Percentiles rank a stretch among this genome's conserved stretches.
Evolutionary conservation across 1,140 invertebrate species (phyloP).

Genomic region (Macrotrachela quadricornifera): DNA sequence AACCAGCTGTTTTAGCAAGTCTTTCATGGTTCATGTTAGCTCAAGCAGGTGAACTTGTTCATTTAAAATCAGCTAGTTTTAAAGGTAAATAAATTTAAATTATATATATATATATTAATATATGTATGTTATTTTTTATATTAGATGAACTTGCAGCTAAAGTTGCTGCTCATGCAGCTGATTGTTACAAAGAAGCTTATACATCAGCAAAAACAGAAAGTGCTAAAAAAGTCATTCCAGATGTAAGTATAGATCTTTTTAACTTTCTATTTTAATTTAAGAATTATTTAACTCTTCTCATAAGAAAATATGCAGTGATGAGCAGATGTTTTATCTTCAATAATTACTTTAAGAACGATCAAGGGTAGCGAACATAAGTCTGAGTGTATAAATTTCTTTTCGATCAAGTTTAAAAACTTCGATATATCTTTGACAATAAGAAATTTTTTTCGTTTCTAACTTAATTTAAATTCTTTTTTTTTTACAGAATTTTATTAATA

Average conservation of each 20-base stretch:
- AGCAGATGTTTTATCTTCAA: too few species aligned
- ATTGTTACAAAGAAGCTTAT: constrained; percentile 69
- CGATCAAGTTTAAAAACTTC: too few species aligned
- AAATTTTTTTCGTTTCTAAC: too few species aligned
- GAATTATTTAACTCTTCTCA: too few species aligned
- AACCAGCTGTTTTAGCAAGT: constrained; percentile 61
- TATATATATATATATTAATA: too few species aligned
- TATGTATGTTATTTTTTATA: too few species aligned
- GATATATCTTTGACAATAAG: too few species aligned
- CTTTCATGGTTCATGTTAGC: constrained; percentile 73
- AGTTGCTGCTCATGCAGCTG: constrained; percentile 69
- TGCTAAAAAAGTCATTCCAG: background rate
- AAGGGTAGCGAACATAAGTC: too few species aligned
- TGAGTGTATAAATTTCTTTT: too few species aligned
- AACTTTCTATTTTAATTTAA: too few species aligned
- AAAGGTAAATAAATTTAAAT: constrained; percentile 11
- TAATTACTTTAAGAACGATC: too few species aligned
- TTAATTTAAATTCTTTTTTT: background rate
- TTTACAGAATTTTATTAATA: constrained; percentile 32
- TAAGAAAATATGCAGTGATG: too few species aligned
- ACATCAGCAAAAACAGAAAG: constrained; percentile 72
- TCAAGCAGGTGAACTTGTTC: constrained; percentile 90
- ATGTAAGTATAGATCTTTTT: background rate
- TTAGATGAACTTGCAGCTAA: constrained; percentile 30
- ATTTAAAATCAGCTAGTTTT: constrained; percentile 55